A percentile compares a stretch with the other conserved stretches of the same genome.
phyloP scores from a whole-genome alignment of 2,797 vertebrate genomes.

The Peromyscus nudipes region DNA sequence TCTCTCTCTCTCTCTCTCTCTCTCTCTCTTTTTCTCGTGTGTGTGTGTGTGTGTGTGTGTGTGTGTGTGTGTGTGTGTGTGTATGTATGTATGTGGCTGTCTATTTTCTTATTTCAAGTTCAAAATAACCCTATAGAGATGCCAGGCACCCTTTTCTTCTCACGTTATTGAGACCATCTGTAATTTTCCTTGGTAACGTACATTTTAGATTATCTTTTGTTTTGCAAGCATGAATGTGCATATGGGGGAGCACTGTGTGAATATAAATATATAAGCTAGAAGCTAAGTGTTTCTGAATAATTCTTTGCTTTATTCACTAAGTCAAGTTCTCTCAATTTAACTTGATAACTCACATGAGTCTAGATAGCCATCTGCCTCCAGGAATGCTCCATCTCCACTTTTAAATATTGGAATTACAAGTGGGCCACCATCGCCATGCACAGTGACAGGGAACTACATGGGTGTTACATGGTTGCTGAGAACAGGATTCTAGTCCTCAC shows the following conservation, averaged over 20 bases:
- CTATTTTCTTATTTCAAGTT: background rate
- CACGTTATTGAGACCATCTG: background rate
- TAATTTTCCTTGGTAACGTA: background rate
- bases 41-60: too few relatives aligned
- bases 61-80: too few relatives aligned
- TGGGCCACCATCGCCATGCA: background rate
- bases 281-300: background rate
- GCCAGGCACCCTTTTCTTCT: background rate
- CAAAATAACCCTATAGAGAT: background rate
- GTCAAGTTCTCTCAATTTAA: background rate
- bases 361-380: background rate
- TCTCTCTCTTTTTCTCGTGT: too few relatives aligned
- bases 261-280: background rate
- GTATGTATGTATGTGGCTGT: background rate
- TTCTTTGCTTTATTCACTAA: background rate
- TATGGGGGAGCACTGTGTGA: background rate
- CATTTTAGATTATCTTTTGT: background rate
- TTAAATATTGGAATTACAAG: background rate
- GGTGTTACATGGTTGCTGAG: background rate
- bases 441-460: background rate
- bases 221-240: too few relatives aligned
- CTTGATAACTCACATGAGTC: background rate
- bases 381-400: background rate
- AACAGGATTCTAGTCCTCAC: background rate
- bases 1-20: background rate